phyloP scores from a whole-genome alignment of 2,113 vertebrate species.

The Budorcas taxicolor region DNA sequence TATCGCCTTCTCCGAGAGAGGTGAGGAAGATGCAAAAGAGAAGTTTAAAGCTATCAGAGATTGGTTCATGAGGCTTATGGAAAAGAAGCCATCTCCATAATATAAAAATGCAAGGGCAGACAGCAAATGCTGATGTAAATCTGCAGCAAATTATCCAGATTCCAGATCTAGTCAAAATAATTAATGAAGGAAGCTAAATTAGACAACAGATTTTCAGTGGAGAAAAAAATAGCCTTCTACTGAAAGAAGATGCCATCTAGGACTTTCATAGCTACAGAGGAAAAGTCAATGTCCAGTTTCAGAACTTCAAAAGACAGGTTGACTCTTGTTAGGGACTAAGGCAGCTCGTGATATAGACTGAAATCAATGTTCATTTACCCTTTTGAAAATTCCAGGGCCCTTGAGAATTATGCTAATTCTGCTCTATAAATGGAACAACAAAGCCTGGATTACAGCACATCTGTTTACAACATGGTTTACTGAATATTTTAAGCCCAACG shows the following conservation, averaged over 20 bases:
- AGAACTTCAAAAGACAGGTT: background rate
- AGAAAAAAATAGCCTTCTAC: background rate
- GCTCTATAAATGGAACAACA: background rate
- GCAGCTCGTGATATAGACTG: background rate
- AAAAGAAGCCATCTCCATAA: background rate
- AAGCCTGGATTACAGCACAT: background rate
- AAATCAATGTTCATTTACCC: background rate
- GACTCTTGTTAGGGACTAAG: background rate
- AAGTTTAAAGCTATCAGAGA: background rate
- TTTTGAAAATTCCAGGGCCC: background rate
- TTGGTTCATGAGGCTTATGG: background rate
- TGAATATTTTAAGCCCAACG: background rate
- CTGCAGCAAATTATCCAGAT: background rate
- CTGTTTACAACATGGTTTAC: background rate
- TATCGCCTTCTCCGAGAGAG: background rate
- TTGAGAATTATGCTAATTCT: background rate
- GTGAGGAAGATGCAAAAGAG: background rate
- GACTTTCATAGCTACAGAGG: background rate
- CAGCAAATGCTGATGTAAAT: background rate
- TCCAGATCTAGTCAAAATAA: background rate
- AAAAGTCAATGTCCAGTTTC: background rate
- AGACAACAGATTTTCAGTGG: background rate
- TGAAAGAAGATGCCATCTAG: background rate
- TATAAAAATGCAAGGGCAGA: background rate
- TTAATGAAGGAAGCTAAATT: background rate